A percentile compares a stretch with the other conserved stretches of the same genome.
These are phyloP conservation scores for Mesembrinibis cayennensis DNA, from an alignment of 2,113 vertebrate genomes.

Conservation along the genomic window DNA sequence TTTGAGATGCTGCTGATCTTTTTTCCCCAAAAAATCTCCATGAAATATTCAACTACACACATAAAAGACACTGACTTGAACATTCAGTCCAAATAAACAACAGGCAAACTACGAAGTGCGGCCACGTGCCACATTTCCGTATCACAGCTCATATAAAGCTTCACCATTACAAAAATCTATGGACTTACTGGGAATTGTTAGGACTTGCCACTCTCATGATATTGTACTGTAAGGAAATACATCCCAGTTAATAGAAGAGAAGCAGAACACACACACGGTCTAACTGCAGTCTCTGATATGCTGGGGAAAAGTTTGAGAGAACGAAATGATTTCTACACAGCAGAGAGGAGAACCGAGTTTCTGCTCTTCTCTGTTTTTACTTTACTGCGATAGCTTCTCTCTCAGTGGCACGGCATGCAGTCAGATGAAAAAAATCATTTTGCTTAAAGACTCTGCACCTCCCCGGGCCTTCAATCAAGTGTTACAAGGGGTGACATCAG, in stretches of 20 bases:
- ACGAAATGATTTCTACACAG: not conserved
- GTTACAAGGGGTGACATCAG: accelerated
- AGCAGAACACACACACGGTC: not conserved
- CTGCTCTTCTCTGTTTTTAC: not conserved
- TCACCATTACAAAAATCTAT: not conserved
- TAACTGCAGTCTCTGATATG: not conserved
- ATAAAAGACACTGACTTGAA: not conserved
- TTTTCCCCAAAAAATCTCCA: not conserved
- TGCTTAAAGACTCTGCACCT: not conserved
- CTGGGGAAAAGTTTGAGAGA: not conserved
- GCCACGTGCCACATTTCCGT: not conserved
- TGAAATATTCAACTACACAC: not conserved
- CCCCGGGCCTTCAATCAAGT: not conserved
- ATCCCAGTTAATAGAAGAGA: not conserved
- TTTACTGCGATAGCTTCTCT: not conserved
- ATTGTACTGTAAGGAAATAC: not conserved
- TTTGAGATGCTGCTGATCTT: not conserved
- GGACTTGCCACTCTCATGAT: not conserved
- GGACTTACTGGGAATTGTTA: not conserved
- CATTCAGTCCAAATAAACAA: not conserved
- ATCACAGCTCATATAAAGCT: not conserved
- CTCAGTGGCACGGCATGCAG: not conserved
- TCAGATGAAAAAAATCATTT: not conserved
- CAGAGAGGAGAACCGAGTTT: not conserved
- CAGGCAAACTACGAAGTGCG: not conserved